These are phyloP conservation scores for Trimorus sp. DNA, from an alignment of 2,888 invertebrate species.

Conservation along the genomic window DNA sequence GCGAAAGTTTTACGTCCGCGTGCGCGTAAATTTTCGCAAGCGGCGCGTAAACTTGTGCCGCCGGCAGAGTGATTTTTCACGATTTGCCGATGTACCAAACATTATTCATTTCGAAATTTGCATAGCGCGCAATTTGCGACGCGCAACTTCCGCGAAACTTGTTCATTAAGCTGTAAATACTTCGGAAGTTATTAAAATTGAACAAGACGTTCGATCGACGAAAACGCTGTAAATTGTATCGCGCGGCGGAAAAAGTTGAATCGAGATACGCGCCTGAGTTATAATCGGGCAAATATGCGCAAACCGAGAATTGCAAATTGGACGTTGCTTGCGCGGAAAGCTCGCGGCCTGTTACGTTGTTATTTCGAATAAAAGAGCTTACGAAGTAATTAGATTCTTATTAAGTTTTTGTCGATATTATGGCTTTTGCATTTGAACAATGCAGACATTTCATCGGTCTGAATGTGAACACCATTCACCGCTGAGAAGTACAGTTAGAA, in stretches of 20 bases:
- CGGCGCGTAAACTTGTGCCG: slow-evolving; percentile 34
- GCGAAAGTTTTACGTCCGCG: slow-evolving; percentile 32
- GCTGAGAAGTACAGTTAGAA: too few species aligned
- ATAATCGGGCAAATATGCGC: slow-evolving; percentile 27
- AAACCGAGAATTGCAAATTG: background rate
- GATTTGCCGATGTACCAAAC: slow-evolving; percentile 42
- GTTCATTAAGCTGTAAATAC: slow-evolving; percentile 55
- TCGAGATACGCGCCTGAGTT: slow-evolving; percentile 13
- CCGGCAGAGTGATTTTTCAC: slow-evolving; percentile 53
- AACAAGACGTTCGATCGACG: slow-evolving; percentile 44
- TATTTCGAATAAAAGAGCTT: too few species aligned
- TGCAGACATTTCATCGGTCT: too few species aligned
- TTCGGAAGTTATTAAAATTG: slow-evolving; percentile 54
- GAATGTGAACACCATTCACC: too few species aligned
- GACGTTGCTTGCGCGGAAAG: too few species aligned
- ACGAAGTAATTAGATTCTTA: too few species aligned
- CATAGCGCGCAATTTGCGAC: slow-evolving; percentile 50
- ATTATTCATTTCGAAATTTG: slow-evolving; percentile 59
- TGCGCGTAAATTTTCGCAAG: slow-evolving; percentile 35
- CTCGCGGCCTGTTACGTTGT: too few species aligned
- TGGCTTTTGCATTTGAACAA: too few species aligned
- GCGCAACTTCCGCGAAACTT: slow-evolving; percentile 44
- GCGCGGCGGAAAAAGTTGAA: slow-evolving; percentile 14
- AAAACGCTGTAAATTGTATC: slow-evolving; percentile 22
- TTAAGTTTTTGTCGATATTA: too few species aligned